Conservation (phyloP, 2,113 vertebrate genomes). For the Seriola rivoliana region DNA sequence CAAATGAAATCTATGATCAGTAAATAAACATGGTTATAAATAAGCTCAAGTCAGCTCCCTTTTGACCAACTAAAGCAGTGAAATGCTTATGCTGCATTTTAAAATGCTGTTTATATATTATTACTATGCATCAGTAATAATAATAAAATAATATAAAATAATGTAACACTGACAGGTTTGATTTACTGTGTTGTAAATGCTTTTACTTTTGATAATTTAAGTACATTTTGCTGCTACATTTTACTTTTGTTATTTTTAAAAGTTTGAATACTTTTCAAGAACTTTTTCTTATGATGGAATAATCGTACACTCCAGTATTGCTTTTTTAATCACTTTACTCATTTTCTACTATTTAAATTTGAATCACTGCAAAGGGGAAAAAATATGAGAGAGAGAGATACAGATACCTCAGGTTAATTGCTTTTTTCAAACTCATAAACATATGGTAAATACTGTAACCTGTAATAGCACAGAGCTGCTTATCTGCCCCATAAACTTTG, state of each 20-base stretch:
- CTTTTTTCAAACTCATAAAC: conserved; percentile 27
- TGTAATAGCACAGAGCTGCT: conserved; percentile 12
- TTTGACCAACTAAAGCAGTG: neutral
- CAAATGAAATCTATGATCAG: neutral
- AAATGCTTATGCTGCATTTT: neutral
- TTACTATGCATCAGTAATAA: neutral
- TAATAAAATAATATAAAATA: neutral
- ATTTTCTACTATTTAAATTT: neutral
- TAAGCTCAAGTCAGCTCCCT: neutral
- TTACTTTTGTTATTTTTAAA: too few relatives aligned
- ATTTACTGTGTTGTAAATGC: neutral
- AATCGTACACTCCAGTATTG: neutral
- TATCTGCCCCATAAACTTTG: conserved; percentile 36
- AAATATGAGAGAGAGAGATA: neutral
- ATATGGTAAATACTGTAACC: conserved; percentile 38
- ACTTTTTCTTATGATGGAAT: neutral
- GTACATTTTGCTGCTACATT: neutral
- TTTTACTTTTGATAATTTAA: neutral
- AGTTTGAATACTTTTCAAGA: neutral
- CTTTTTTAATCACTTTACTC: neutral
- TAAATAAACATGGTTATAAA: neutral
- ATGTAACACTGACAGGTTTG: too few relatives aligned
- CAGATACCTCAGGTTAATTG: neutral
- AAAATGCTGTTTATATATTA: too few relatives aligned
- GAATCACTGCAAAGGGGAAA: neutral